Percentiles rank a stretch among this genome's conserved stretches.
These are phyloP conservation scores for Drosophila robusta DNA, from an alignment of 2,888 invertebrate species.

Conservation along the genomic window DNA sequence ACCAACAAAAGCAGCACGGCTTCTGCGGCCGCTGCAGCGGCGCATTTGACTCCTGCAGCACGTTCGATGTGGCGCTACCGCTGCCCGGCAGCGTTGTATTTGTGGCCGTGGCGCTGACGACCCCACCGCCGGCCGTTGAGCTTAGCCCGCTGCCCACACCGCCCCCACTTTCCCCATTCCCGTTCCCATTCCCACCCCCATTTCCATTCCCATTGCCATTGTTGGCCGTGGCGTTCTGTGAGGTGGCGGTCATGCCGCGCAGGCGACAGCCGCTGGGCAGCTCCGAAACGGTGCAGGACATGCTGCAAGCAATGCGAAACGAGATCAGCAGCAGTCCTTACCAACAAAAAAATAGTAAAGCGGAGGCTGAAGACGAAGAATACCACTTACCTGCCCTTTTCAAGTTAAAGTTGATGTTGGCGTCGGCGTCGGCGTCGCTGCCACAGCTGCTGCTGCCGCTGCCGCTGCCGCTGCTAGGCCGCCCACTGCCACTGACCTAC, in stretches of 20 bases:
- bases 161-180: constrained; percentile 50
- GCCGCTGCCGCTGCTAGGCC: constrained; percentile 53
- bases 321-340: background rate
- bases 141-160: constrained; percentile 71
- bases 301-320: constrained; percentile 79
- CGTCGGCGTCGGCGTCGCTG: constrained; percentile 44
- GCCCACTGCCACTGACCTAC: constrained; percentile 72
- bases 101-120: constrained; percentile 57
- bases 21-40: constrained; percentile 85
- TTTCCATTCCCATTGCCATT: constrained; percentile 71
- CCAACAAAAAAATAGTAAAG: background rate
- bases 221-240: constrained; percentile 79
- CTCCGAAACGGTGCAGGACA: constrained; percentile 87
- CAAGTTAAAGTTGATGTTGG: constrained; percentile 58
- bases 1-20: constrained; percentile 89
- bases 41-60: constrained; percentile 83
- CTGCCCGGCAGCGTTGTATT: constrained; percentile 57
- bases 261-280: constrained; percentile 85
- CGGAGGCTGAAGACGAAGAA: background rate
- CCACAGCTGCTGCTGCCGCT: constrained; percentile 43
- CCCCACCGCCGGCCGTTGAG: constrained; percentile 73
- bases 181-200: constrained; percentile 65
- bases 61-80: constrained; percentile 65
- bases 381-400: constrained; percentile 70
- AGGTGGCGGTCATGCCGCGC: constrained; percentile 85